Conservation (phyloP, 2,113 vertebrate genomes). For the Peromyscus californicus region DNA sequence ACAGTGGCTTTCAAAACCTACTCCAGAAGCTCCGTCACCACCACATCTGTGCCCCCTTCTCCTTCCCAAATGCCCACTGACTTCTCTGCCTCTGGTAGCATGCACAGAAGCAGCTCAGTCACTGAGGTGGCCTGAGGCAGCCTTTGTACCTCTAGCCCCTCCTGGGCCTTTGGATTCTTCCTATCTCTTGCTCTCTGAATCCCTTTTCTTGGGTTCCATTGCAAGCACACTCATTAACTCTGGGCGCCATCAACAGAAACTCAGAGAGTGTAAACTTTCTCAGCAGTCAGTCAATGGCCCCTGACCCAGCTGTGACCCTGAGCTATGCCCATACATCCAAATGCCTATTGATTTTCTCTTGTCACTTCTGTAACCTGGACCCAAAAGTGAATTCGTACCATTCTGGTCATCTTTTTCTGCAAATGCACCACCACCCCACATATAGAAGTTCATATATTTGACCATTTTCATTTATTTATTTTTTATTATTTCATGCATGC, state of each 20-base stretch:
- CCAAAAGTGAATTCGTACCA: neutral
- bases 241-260: neutral
- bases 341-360: neutral
- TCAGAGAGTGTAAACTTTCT: neutral
- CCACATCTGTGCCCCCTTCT: too few relatives aligned
- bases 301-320: neutral
- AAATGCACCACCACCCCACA: neutral
- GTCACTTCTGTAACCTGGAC: neutral
- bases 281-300: neutral
- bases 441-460: neutral
- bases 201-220: neutral
- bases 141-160: neutral
- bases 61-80: neutral
- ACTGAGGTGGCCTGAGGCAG: neutral
- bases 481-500: neutral
- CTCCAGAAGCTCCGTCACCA: neutral
- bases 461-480: too few relatives aligned
- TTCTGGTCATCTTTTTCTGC: neutral
- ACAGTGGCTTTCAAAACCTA: neutral
- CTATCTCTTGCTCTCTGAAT: neutral
- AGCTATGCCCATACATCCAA: neutral
- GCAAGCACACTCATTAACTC: neutral
- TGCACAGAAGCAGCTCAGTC: neutral
- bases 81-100: neutral
- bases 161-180: neutral